Conservation (phyloP, 2,113 vertebrate species). For the Hydrochoerus hydrochaeris region DNA sequence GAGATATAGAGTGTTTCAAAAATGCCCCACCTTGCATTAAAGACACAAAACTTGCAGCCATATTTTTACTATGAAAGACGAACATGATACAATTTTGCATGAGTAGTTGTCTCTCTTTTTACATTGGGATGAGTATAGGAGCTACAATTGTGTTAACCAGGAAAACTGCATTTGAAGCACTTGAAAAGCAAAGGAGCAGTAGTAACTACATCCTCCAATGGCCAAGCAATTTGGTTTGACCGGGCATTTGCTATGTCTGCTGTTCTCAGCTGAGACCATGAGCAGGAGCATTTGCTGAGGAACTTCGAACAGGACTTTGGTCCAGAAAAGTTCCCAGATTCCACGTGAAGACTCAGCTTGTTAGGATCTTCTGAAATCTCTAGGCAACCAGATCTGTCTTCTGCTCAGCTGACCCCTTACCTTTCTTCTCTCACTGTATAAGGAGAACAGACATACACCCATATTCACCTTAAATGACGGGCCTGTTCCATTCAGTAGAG, state of each 20-base stretch:
- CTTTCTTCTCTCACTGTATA: neutral
- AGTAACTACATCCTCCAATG: accelerated
- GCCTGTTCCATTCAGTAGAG: neutral
- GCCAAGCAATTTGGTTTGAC: neutral
- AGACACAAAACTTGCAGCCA: neutral
- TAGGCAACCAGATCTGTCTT: neutral
- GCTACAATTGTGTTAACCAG: neutral
- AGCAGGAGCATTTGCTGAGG: neutral
- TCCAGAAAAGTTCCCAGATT: neutral
- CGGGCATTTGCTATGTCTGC: neutral
- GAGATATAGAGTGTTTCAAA: neutral
- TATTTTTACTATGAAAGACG: neutral
- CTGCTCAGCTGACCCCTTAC: neutral
- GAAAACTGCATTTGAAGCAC: neutral
- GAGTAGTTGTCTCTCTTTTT: neutral
- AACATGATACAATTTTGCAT: neutral
- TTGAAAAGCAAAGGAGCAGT: neutral
- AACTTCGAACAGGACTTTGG: neutral
- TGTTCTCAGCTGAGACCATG: neutral
- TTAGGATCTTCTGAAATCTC: conserved; percentile 9
- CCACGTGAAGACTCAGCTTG: neutral
- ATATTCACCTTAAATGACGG: neutral
- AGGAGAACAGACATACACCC: too few relatives aligned
- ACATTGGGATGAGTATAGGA: neutral
- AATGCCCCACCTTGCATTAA: neutral